Percentiles rank a stretch among this genome's conserved stretches.
phyloP scores from a whole-genome alignment of 2,113 vertebrate genomes.

The Ictalurus punctatus region DNA sequence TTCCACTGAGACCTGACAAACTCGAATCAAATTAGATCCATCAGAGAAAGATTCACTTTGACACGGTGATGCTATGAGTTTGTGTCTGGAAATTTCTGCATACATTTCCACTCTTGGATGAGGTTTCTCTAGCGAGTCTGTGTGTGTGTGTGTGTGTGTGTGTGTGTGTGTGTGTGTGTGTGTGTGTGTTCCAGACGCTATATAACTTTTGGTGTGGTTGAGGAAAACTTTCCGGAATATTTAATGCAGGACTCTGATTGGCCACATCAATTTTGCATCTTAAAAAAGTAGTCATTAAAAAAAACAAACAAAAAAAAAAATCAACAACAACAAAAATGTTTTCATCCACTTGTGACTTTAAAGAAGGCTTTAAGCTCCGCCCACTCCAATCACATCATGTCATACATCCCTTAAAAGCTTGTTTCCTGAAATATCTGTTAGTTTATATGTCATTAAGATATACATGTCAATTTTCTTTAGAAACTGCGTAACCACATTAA shows the following conservation, averaged over 20 bases:
- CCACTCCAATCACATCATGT: not conserved
- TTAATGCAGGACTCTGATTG: not conserved
- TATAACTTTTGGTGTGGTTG: not conserved
- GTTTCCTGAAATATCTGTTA: not conserved
- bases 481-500: not conserved
- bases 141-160: not conserved
- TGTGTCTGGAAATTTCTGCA: not conserved
- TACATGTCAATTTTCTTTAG: not conserved
- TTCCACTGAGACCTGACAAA: slow-evolving; percentile 27
- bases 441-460: not conserved
- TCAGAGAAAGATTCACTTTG: not conserved
- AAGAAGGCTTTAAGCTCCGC: not conserved
- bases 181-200: not conserved
- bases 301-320: not conserved
- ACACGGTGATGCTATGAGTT: not conserved
- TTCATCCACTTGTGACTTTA: not conserved
- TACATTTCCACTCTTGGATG: not conserved
- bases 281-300: not conserved
- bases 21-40: not conserved
- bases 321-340: not conserved
- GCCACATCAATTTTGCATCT: not conserved
- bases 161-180: not conserved
- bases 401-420: not conserved
- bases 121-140: not conserved
- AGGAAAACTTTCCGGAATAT: not conserved